Base-by-base conservation (phyloP, 30 jellyfish, hydroid and myxozoan species). In the Hydractinia echinata region DNA sequence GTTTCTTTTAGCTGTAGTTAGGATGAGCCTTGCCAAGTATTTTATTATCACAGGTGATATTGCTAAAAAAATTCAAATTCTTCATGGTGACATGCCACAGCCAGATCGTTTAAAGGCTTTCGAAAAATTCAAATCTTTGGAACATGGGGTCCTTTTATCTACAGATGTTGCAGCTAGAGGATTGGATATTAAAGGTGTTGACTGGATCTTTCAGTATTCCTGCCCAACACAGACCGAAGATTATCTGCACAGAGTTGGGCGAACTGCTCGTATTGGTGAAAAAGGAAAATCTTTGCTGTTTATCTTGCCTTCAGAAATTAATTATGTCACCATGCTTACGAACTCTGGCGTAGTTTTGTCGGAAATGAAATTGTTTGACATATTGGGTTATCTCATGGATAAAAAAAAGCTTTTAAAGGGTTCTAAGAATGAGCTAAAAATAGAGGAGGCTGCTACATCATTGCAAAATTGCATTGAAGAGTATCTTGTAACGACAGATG, bases 161-260 rank as follows among this genome's bases (percentile, higher is more conserved):
- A 94, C 99, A 11, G 97, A 94, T 85, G 99, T 94, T 14, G 99
- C 97, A 11, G 96, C 99, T 18, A 79, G 99, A 8, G 99, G 99
- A 15, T 76, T 94, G 49, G 99, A 94, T 84, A 84, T 94, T 7
- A 90, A 90, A 14, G 81, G 67, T 54, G 99, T 94, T 5, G 80
- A 83, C 52, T 94, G 99, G 97, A 89, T 94, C 51, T 54, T 94
- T 4, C 99, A 94, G 52, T 94, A 80, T 85, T 77, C 95, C n/a
- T 84, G 95, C 44, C 94, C 97, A 30, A 55, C 89, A 15, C 87
- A 86, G 53, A 81, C 87, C 4, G 94, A 87, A 53, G 99, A 94
- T 48, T 94, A 94, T 73, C 82, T 89, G 0, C 99, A 94, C 64
- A 44, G 97, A 16, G 95, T 89, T 69, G 99, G 99, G 44, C 86